Evolutionary conservation across 2,113 vertebrate species (phyloP).

Genomic region (Rhynchopsitta pachyrhyncha): DNA sequence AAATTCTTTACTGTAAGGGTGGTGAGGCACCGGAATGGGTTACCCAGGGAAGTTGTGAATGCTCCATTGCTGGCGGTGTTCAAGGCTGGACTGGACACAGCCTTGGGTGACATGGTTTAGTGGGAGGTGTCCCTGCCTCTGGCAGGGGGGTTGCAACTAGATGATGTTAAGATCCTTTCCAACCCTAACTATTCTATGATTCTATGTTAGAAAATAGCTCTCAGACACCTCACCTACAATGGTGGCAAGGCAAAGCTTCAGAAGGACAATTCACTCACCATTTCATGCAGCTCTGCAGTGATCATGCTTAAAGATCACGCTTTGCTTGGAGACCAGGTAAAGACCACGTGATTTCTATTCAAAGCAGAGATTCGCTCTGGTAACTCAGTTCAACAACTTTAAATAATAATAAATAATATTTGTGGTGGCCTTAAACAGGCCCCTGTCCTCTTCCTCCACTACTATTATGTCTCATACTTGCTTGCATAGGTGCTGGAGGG

Average conservation of each 20-base stretch:
- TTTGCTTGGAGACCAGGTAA: background rate
- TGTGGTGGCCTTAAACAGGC: background rate
- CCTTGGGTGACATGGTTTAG: too few relatives aligned
- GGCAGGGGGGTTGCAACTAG: too few relatives aligned
- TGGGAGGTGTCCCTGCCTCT: too few relatives aligned
- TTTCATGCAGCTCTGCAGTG: background rate
- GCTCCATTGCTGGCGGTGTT: too few relatives aligned
- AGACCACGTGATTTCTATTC: background rate
- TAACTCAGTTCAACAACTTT: background rate
- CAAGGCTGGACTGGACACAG: too few relatives aligned
- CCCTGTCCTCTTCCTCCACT: background rate
- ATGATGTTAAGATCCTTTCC: too few relatives aligned
- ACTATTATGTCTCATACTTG: background rate
- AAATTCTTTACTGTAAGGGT: too few relatives aligned
- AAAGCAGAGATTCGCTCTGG: background rate
- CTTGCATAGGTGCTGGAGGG: background rate
- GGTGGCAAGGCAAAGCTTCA: background rate
- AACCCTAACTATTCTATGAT: too few relatives aligned
- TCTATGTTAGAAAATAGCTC: background rate
- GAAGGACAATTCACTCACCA: background rate
- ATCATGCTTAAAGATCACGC: background rate
- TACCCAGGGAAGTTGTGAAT: too few relatives aligned
- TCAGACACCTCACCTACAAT: background rate
- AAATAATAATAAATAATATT: background rate
- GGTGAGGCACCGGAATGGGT: too few relatives aligned